These are phyloP conservation scores for Butorides virescens DNA, from an alignment of 2,113 vertebrate species.

Conservation along the genomic window DNA sequence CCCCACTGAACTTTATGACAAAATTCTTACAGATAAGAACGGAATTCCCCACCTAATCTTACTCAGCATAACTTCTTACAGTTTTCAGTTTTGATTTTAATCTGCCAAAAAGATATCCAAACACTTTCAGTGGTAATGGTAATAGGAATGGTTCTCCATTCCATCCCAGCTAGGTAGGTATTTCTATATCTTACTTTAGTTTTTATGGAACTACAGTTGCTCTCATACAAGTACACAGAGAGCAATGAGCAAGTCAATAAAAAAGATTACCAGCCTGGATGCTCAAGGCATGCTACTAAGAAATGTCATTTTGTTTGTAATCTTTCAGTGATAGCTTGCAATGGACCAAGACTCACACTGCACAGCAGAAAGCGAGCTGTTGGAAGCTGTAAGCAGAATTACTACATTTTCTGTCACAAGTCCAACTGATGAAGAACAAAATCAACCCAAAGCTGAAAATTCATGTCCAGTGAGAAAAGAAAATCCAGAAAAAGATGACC, in stretches of 20 bases:
- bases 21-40: neutral
- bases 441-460: neutral
- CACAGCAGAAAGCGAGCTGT: neutral
- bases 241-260: neutral
- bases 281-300: neutral
- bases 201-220: neutral
- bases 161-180: too few relatives aligned
- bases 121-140: neutral
- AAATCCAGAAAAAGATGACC: neutral
- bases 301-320: neutral
- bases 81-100: neutral
- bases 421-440: neutral
- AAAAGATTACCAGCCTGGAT: neutral
- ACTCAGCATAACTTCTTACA: neutral
- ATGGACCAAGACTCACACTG: slow-evolving; percentile 37
- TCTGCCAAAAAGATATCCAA: neutral
- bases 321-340: neutral
- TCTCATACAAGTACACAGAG: neutral
- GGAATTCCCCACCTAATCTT: neutral
- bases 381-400: neutral
- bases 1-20: neutral
- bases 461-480: neutral
- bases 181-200: neutral
- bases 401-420: neutral
- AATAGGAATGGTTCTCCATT: neutral